Evolutionary conservation across 2,888 invertebrate species (phyloP).

Genomic region (Proisotoma minuta): DNA sequence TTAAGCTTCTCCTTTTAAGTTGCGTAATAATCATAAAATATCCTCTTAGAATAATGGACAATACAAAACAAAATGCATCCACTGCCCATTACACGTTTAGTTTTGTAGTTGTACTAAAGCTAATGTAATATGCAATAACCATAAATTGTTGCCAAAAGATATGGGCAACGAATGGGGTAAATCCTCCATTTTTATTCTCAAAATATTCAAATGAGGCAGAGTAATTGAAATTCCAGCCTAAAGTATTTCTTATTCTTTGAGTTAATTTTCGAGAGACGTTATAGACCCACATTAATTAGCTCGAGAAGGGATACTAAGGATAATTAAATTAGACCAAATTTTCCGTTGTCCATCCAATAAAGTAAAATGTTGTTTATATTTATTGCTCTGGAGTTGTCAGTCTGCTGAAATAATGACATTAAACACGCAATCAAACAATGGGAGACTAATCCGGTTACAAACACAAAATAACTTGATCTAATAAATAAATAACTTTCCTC

Average conservation of each 20-base stretch:
- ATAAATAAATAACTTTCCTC: constrained; percentile 9
- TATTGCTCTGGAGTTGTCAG: neutral
- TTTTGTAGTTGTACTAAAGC: neutral
- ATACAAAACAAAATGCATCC: neutral
- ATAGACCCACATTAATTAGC: too few relatives aligned
- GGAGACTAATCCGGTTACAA: constrained; percentile 34
- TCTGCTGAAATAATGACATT: constrained; percentile 37
- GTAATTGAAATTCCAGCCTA: too few relatives aligned
- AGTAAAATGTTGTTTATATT: too few relatives aligned
- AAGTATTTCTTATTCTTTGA: too few relatives aligned
- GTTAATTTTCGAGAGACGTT: too few relatives aligned
- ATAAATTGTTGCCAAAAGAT: neutral
- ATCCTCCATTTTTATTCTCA: neutral
- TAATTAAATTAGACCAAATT: too few relatives aligned
- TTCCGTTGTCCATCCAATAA: too few relatives aligned
- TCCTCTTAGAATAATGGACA: neutral
- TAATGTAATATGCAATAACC: constrained; percentile 3
- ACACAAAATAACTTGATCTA: constrained; percentile 14
- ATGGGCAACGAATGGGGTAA: too few relatives aligned
- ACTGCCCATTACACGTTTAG: neutral
- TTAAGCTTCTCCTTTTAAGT: constrained; percentile 3
- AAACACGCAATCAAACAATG: constrained; percentile 44
- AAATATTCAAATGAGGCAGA: constrained; percentile 3
- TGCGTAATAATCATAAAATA: neutral
- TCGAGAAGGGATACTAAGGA: too few relatives aligned